A percentile compares a stretch with the other conserved stretches of the same genome.
Conservation (phyloP, 2,113 vertebrate genomes). For the Maccullochella peelii region DNA sequence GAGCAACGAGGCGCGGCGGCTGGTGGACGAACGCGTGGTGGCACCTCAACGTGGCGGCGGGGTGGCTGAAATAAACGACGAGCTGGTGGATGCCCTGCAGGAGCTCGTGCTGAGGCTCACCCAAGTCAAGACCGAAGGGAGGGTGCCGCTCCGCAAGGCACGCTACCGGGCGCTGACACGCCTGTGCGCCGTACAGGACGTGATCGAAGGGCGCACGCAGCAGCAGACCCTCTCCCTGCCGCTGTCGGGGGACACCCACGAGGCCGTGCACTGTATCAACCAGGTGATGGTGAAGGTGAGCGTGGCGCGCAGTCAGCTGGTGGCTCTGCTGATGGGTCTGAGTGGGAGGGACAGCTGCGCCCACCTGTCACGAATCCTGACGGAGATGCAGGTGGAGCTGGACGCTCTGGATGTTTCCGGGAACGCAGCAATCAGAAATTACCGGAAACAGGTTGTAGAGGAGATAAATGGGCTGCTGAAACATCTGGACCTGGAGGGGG, state of each 20-base stretch:
- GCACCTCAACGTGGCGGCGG: constrained; percentile 87
- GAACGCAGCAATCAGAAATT: constrained; percentile 90
- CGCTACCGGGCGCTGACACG: constrained; percentile 93
- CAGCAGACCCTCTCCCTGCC: constrained; percentile 91
- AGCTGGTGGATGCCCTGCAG: constrained; percentile 94
- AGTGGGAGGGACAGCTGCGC: constrained; percentile 91
- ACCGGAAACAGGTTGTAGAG: constrained; percentile 95
- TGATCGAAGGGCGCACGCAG: constrained; percentile 88
- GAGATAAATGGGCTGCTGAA: constrained; percentile 94
- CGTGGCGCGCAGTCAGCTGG: constrained; percentile 92
- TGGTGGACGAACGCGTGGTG: constrained; percentile 89
- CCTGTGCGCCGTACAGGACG: constrained; percentile 93
- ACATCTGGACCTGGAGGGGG: constrained; percentile 94
- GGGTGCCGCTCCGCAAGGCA: constrained; percentile 91
- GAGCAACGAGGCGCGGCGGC: constrained; percentile 87
- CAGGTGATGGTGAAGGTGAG: constrained; percentile 94
- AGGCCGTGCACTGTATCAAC: constrained; percentile 93
- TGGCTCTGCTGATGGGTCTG: constrained; percentile 93
- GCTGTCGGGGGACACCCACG: constrained; percentile 90
- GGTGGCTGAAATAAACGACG: constrained; percentile 83
- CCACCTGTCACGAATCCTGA: constrained; percentile 93
- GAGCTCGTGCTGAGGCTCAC: constrained; percentile 91
- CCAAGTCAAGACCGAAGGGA: constrained; percentile 94
- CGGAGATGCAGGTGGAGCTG: constrained; percentile 92
- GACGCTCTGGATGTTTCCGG: constrained; percentile 96